Percentiles rank a stretch among this genome's conserved stretches.
Conservation (phyloP, 2,113 vertebrate species). For the Athene cunicularia region DNA sequence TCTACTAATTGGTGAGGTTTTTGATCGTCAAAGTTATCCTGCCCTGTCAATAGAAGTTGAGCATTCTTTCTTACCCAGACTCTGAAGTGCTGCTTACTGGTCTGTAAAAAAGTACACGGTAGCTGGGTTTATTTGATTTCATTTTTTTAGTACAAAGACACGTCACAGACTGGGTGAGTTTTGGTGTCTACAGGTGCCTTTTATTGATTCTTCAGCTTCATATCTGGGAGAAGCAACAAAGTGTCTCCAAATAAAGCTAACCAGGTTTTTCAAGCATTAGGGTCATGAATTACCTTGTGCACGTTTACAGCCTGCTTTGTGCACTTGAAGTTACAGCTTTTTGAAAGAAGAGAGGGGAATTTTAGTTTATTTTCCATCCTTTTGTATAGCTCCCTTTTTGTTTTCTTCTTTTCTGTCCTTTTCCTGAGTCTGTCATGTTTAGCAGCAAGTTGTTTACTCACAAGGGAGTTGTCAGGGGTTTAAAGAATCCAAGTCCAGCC, state of each 20-base stretch:
- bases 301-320: background rate
- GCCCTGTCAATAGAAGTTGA: background rate
- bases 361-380: background rate
- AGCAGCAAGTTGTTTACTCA: background rate
- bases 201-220: slow-evolving; percentile 59
- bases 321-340: background rate
- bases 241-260: slow-evolving; percentile 46
- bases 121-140: slow-evolving; percentile 66
- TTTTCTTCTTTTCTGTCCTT: background rate
- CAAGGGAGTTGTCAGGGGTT: background rate
- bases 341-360: background rate
- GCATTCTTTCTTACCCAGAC: background rate
- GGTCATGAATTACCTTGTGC: background rate
- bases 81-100: background rate
- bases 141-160: slow-evolving; percentile 34
- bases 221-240: slow-evolving; percentile 15
- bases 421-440: background rate
- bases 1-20: background rate
- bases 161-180: slow-evolving; percentile 51
- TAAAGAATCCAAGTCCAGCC: background rate
- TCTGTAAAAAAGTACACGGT: slow-evolving; percentile 24
- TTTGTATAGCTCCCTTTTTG: background rate
- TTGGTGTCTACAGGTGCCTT: slow-evolving; percentile 77
- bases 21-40: slow-evolving; percentile 10
- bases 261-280: slow-evolving; percentile 6